Percentiles rank a stretch among this genome's conserved stretches.
Conservation (phyloP, 2,888 invertebrate species). For the Linnaemya vulpina region DNA sequence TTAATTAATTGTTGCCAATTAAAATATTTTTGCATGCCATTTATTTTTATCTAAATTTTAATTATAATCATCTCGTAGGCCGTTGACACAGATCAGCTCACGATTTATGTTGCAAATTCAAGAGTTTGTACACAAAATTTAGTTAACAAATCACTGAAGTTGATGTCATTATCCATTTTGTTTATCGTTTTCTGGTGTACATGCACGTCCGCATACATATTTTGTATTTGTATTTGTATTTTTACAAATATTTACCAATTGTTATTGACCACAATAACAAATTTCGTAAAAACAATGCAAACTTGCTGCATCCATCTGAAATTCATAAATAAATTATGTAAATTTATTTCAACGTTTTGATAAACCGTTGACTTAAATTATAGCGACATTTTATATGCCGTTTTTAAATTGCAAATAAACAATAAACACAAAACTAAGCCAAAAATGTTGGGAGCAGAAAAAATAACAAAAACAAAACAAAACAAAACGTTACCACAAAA, state of each 20-base stretch:
- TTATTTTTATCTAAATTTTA: background rate
- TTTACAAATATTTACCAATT: constrained; percentile 35
- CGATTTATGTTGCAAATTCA: background rate
- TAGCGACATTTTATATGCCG: background rate
- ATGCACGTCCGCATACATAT: background rate
- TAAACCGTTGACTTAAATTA: constrained; percentile 35
- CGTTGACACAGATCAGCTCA: background rate
- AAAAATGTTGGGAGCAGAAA: background rate
- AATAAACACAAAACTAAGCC: background rate
- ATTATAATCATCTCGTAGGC: constrained; percentile 1
- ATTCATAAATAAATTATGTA: constrained; percentile 59
- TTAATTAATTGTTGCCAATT: background rate
- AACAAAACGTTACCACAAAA: constrained; percentile 27
- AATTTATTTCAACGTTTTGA: constrained; percentile 58
- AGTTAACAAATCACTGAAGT: background rate
- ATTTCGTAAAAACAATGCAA: constrained; percentile 37
- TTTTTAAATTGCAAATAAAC: constrained; percentile 30
- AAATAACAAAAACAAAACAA: too few relatives aligned
- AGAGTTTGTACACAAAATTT: background rate
- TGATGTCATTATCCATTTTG: background rate
- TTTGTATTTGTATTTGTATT: background rate
- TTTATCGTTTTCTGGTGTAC: background rate
- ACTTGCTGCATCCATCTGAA: constrained; percentile 10
- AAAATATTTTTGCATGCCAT: background rate
- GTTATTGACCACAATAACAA: constrained; percentile 46